Evolutionary conservation across 2,113 vertebrate species (phyloP).

Genomic region (Porphyrio hochstetteri): DNA sequence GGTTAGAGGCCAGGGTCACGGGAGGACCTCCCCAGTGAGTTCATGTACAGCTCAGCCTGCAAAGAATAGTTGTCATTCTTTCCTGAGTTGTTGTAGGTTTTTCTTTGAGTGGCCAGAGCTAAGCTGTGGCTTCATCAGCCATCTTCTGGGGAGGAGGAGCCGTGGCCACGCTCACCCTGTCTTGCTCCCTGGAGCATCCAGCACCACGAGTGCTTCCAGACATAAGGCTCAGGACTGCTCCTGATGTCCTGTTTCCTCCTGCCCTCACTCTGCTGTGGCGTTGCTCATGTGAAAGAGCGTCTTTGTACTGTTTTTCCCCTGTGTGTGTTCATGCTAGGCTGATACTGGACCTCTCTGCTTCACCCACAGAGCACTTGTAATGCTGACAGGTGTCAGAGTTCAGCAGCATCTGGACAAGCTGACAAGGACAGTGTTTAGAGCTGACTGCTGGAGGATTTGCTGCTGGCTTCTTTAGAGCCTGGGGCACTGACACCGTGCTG

Average conservation of each 20-base stretch:
- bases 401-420: not conserved
- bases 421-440: not conserved
- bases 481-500: not conserved
- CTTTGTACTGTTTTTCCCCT: not conserved
- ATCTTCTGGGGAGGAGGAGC: not conserved
- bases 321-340: not conserved
- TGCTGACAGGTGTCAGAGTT: not conserved
- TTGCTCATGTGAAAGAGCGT: not conserved
- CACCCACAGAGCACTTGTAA: not conserved
- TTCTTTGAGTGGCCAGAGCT: not conserved
- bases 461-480: not conserved
- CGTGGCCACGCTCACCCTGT: not conserved
- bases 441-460: not conserved
- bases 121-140: not conserved
- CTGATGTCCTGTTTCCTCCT: not conserved
- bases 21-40: not conserved
- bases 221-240: not conserved
- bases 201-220: not conserved
- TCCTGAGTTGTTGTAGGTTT: not conserved
- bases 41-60: not conserved
- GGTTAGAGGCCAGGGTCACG: not conserved
- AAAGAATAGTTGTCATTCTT: not conserved
- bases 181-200: not conserved
- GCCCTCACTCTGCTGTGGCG: rapidly evolving
- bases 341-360: not conserved